Percentiles rank a stretch among this genome's conserved stretches.
Conservation (phyloP, 2,888 invertebrate genomes). For the Brachyptera putata region DNA sequence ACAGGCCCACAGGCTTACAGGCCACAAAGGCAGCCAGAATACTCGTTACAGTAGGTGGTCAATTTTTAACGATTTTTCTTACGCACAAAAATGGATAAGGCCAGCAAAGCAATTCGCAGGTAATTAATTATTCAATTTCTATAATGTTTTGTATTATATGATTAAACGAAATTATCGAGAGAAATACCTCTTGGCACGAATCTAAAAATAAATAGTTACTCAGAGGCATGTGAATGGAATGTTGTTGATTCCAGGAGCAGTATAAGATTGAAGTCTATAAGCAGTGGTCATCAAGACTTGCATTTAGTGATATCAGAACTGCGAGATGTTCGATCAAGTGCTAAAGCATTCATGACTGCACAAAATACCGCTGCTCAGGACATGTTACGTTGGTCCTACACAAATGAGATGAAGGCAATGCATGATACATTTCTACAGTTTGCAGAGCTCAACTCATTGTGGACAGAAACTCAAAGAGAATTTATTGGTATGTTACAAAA, state of each 20-base stretch:
- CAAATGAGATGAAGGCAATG: constrained; percentile 47
- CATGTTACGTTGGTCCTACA: constrained; percentile 47
- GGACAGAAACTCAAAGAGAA: constrained; percentile 49
- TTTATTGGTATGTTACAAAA: constrained; percentile 44
- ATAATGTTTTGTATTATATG: not conserved
- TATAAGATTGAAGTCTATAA: constrained; percentile 44
- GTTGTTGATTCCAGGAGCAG: constrained; percentile 43
- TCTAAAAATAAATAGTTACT: not conserved
- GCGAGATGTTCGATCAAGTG: constrained; percentile 45
- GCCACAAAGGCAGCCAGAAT: no score
- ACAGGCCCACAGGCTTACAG: no score
- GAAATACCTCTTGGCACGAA: not conserved
- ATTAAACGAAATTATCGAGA: not conserved
- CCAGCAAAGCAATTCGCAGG: constrained; percentile 37
- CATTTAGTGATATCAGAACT: constrained; percentile 49
- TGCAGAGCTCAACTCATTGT: constrained; percentile 46
- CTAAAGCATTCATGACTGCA: constrained; percentile 46
- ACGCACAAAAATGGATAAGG: constrained; percentile 38
- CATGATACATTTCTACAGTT: constrained; percentile 47
- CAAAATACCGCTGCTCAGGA: constrained; percentile 48
- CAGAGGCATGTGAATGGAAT: not conserved
- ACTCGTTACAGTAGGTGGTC: no score
- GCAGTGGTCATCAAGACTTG: constrained; percentile 46
- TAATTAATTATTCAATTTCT: constrained; percentile 20
- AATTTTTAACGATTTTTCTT: no score